Evolutionary conservation across 1,140 invertebrate species (phyloP).

Genomic region (Drosophila arawakana): DNA sequence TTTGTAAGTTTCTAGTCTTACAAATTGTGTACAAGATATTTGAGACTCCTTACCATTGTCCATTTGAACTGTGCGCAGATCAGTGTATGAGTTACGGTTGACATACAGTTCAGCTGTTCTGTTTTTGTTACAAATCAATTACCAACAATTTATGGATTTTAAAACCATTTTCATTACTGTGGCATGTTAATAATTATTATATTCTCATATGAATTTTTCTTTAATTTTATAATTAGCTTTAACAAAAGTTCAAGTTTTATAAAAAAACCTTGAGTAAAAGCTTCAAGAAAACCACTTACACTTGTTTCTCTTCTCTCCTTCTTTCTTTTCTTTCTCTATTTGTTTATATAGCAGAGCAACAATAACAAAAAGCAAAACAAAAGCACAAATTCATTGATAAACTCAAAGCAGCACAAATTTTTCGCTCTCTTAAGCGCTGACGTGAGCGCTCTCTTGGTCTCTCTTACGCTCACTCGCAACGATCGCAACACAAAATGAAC

Average conservation of each 20-base stretch:
- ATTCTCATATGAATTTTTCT: background rate
- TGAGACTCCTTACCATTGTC: no score
- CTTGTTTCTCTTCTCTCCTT: background rate
- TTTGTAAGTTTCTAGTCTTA: no score
- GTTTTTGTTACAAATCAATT: no score
- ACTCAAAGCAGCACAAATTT: conserved; percentile 47
- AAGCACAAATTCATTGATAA: conserved; percentile 70
- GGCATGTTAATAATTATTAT: background rate
- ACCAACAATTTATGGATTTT: no score
- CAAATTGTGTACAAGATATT: no score
- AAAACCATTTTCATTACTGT: no score
- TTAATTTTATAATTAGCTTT: background rate
- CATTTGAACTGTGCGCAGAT: no score
- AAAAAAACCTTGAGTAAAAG: no score
- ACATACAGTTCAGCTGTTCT: no score
- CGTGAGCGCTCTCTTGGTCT: conserved; percentile 9
- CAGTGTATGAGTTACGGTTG: no score
- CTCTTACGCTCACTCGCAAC: conserved; percentile 9
- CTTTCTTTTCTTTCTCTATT: conserved; percentile 25
- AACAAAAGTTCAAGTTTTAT: no score
- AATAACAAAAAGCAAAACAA: conserved; percentile 22
- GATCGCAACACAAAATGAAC: conserved; percentile 67
- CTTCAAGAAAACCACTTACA: no score
- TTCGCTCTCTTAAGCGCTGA: conserved; percentile 3
- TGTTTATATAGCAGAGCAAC: conserved; percentile 70